phyloP scores from a whole-genome alignment of 2,113 vertebrate species.

The Pardalotus punctatus region DNA sequence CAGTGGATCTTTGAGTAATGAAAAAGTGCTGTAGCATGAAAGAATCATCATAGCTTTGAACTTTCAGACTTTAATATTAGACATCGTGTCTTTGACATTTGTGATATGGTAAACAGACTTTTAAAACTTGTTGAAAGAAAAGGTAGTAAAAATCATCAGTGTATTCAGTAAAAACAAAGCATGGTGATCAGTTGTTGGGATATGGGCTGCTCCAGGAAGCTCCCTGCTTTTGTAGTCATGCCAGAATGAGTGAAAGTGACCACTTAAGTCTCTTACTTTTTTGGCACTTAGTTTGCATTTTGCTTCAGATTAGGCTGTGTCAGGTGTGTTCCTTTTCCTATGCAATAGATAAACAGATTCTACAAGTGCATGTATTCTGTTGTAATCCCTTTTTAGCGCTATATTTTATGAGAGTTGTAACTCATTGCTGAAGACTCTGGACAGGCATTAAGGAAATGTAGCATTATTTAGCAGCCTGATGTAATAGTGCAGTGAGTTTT shows the following conservation, averaged over 20 bases:
- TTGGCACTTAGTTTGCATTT: background rate
- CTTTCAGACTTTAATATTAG: background rate
- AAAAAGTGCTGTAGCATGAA: background rate
- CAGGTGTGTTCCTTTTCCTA: background rate
- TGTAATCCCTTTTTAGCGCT: background rate
- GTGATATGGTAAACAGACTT: background rate
- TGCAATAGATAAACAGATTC: background rate
- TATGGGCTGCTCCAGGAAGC: background rate
- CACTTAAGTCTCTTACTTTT: background rate
- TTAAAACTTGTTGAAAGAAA: background rate
- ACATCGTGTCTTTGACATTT: background rate
- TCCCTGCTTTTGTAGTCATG: background rate
- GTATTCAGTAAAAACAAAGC: background rate
- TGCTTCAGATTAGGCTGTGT: background rate
- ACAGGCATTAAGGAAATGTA: background rate
- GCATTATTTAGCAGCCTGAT: background rate
- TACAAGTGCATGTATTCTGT: background rate
- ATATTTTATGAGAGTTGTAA: fast-evolving
- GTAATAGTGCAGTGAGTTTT: background rate
- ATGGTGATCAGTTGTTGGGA: background rate
- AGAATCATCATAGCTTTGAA: background rate
- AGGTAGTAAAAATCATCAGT: background rate
- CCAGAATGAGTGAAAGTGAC: background rate
- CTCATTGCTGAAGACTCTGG: background rate
- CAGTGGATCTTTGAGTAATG: background rate